Base-by-base conservation (phyloP, 2,797 vertebrate species). In the Falco naumanni region DNA sequence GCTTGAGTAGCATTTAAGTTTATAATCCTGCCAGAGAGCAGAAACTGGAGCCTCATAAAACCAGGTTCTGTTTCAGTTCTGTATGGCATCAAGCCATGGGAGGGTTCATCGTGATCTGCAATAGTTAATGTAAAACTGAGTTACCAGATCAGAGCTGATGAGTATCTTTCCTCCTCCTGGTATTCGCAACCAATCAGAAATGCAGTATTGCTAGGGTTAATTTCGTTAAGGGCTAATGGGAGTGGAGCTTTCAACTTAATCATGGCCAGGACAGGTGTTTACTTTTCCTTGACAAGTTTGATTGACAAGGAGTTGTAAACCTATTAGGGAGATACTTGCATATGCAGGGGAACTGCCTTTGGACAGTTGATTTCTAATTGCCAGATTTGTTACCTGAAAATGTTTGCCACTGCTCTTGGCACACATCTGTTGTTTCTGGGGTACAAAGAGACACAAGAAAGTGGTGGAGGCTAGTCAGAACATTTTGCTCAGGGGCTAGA, bases 91-190 rank as follows among this genome's bases (percentile, higher is more conserved):
- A 68, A 8, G 26, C 54, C 76, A 50, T 6, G 33, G 76, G 87
- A 96, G 68, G 57, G 82, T 93, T 94, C 84, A 50, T 69, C 4
- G 3, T 17, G 28, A 83, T 91, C 89, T 95, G 79, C 53, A 83
- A 33, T 22, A 91, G 95, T 96, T 96, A 96, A 96, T 94, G 92
- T 94, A 78, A 91, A 95, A 94, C 85, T 28, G 77, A 75, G 96
- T 88, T 94, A 91, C 95, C 90, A 84, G 92, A 95, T 90, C 51
- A 54, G 92, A 78, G 87, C 90, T 92, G 96, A 95, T 95, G 92
- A 87, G 39, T 95, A 95, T 96, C 96, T 91, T 87, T 94, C 80
- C 91, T 93, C 80, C 90, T 90, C 78, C 45, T 77, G 68, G 60
- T 78, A 51, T 91, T 96, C 29, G 14, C 50, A 84, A 20, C 89